These are phyloP conservation scores for Spodoptera exigua DNA, from an alignment of 2,888 invertebrate species.

Conservation along the genomic window DNA sequence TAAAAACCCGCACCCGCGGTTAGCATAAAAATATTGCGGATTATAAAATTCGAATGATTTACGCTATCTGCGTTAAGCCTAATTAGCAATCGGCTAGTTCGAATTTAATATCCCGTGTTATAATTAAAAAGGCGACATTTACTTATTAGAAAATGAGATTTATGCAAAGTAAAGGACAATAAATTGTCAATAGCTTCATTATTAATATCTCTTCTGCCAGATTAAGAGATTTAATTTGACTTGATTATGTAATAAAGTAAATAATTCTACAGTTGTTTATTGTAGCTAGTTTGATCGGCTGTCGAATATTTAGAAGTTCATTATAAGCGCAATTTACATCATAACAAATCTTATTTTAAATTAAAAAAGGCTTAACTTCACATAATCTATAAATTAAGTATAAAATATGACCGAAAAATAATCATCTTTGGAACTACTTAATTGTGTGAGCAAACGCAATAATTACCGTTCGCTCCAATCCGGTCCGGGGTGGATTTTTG, in stretches of 20 bases:
- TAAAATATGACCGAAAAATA: too few relatives aligned
- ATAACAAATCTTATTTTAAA: too few relatives aligned
- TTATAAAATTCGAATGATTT: slow-evolving; percentile 12
- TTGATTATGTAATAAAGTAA: slow-evolving; percentile 20
- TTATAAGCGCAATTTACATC: too few relatives aligned
- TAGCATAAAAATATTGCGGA: slow-evolving; percentile 6
- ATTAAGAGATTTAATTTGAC: slow-evolving; percentile 28
- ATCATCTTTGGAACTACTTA: too few relatives aligned
- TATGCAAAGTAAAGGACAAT: slow-evolving; percentile 44
- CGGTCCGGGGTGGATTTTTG: too few relatives aligned
- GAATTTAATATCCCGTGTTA: slow-evolving; percentile 35
- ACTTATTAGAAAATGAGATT: slow-evolving; percentile 37
- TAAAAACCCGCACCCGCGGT: slow-evolving; percentile 20
- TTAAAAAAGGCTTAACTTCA: too few relatives aligned
- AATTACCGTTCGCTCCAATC: too few relatives aligned
- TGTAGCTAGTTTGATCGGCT: not conserved
- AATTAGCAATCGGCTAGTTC: slow-evolving; percentile 19
- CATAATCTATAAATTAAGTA: too few relatives aligned
- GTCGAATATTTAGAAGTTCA: too few relatives aligned
- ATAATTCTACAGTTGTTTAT: slow-evolving; percentile 8
- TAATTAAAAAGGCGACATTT: slow-evolving; percentile 40
- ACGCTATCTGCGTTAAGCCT: slow-evolving; percentile 23
- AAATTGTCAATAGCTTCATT: slow-evolving; percentile 41
- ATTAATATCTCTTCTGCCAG: slow-evolving; percentile 19
- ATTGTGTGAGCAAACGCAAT: too few relatives aligned